Conservation (phyloP, 2,888 invertebrate genomes). For the Noctua fimbriata region DNA sequence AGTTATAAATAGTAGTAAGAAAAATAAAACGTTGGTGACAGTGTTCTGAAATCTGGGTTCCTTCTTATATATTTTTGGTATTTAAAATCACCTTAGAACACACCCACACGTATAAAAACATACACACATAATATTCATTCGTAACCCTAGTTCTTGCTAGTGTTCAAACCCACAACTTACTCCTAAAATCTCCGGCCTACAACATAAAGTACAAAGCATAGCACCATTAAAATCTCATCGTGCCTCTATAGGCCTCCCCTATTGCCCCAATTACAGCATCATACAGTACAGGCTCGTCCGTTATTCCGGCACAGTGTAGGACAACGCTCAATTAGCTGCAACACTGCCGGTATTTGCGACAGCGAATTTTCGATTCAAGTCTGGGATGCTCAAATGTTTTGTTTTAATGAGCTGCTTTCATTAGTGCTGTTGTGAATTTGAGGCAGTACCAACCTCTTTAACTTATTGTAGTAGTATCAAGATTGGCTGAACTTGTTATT, state of each 20-base stretch:
- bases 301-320: conserved; percentile 39
- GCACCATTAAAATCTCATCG: conserved; percentile 29
- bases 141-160: no score
- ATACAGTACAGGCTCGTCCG: conserved; percentile 29
- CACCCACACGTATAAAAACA: not conserved
- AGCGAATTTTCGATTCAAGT: conserved; percentile 32
- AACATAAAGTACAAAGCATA: not conserved
- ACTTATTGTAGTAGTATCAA: not conserved
- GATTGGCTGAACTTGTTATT: not conserved
- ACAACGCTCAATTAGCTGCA: conserved; percentile 50
- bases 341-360: conserved; percentile 42
- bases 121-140: not conserved
- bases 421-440: not conserved
- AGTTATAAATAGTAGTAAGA: not conserved
- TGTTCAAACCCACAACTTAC: not conserved
- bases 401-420: not conserved
- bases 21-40: not conserved
- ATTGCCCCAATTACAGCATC: conserved; percentile 38
- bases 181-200: not conserved
- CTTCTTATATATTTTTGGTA: no score
- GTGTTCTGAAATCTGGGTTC: no score
- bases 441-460: not conserved
- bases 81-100: not conserved
- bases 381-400: conserved; percentile 34
- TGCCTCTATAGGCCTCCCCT: conserved; percentile 23